Percentiles rank a stretch among this genome's conserved stretches.
Evolutionary conservation across 2,888 invertebrate genomes (phyloP).

Genomic region (Mesochorus sp.): DNA sequence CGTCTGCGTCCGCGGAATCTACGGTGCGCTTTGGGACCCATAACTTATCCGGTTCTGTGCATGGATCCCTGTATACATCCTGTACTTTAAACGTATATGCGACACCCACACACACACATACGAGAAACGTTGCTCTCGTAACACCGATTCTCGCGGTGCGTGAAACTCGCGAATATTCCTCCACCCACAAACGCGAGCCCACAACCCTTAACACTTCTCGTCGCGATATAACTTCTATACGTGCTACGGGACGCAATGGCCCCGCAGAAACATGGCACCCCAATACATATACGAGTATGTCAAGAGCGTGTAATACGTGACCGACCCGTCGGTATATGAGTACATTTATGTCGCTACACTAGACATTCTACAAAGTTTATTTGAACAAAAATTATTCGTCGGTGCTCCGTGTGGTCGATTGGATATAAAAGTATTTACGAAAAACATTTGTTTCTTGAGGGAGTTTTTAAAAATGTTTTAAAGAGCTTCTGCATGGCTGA

Average conservation of each 20-base stretch:
- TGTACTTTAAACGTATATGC: conserved; percentile 13
- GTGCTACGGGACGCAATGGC: conserved; percentile 18
- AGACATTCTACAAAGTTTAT: too few species aligned
- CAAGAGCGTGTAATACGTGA: background rate
- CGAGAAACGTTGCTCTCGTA: conserved; percentile 42
- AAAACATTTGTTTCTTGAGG: too few species aligned
- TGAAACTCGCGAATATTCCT: conserved; percentile 23
- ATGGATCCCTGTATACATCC: conserved; percentile 69
- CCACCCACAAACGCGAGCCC: conserved; percentile 3
- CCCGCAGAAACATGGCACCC: background rate
- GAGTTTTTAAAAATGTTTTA: too few species aligned
- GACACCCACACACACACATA: conserved; percentile 21
- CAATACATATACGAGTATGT: conserved; percentile 11
- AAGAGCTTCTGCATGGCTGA: too few species aligned
- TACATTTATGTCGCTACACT: too few species aligned
- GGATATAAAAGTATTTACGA: too few species aligned
- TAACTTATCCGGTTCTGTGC: conserved; percentile 77
- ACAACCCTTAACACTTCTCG: conserved; percentile 33
- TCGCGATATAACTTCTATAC: conserved; percentile 45
- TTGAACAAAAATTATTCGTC: too few species aligned
- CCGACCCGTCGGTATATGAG: too few species aligned
- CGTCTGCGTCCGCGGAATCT: conserved; percentile 81
- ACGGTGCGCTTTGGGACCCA: conserved; percentile 80
- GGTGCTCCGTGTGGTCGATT: too few species aligned
- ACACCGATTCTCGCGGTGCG: conserved; percentile 43